Evolutionary conservation across 2,888 invertebrate genomes (phyloP).

Genomic region (Phortica magna): DNA sequence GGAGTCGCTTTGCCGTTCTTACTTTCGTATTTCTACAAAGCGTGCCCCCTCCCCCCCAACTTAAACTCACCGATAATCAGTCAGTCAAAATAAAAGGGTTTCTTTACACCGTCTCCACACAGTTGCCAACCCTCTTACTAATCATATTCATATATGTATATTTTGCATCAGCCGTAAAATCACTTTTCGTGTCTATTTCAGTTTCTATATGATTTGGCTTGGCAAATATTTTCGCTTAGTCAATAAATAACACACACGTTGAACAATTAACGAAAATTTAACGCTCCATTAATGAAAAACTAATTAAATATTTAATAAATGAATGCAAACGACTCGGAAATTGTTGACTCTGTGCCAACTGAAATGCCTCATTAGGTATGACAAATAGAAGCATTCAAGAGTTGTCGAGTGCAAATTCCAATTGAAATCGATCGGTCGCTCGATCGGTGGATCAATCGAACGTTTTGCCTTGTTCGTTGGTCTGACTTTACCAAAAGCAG

Average conservation of each 20-base stretch:
- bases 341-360: background rate
- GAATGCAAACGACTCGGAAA: conserved; percentile 1
- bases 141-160: no score
- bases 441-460: background rate
- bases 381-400: conserved; percentile 35
- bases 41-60: conserved; percentile 1
- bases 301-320: conserved; percentile 21
- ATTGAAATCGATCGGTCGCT: conserved; percentile 43
- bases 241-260: no score
- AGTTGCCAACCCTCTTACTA: no score
- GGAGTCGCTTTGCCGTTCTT: background rate
- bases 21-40: background rate
- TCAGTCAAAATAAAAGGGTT: no score
- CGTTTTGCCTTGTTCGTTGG: background rate
- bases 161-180: no score
- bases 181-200: background rate
- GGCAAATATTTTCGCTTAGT: conserved; percentile 1
- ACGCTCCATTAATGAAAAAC: conserved; percentile 24
- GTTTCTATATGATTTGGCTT: background rate
- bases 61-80: no score
- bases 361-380: conserved; percentile 37
- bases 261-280: background rate
- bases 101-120: no score
- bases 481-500: background rate
- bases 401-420: conserved; percentile 24